Evolutionary conservation across 2,113 vertebrate genomes (phyloP).

Genomic region (Azemiops feae): DNA sequence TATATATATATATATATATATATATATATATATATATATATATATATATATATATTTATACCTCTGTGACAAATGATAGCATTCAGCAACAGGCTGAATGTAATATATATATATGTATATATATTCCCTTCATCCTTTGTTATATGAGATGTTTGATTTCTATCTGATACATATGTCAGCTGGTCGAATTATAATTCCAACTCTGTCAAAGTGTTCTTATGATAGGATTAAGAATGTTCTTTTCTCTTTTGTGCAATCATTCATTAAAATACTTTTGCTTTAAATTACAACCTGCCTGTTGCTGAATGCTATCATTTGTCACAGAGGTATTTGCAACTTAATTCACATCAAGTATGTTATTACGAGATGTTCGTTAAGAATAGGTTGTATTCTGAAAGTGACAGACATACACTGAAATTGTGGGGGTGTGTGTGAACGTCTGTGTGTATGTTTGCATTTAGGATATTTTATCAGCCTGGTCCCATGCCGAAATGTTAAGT

Average conservation of each 20-base stretch:
- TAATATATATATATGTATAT: too few species aligned
- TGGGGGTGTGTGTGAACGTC: too few species aligned
- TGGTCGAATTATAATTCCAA: conserved; percentile 34
- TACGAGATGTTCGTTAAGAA: background rate
- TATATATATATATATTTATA: too few species aligned
- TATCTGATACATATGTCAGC: background rate
- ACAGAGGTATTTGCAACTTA: conserved; percentile 16
- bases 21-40: too few species aligned
- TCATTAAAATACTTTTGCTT: conserved; percentile 52
- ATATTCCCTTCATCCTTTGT: conserved; percentile 11
- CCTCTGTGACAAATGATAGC: too few species aligned
- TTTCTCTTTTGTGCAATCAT: conserved; percentile 33
- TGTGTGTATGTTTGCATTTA: background rate
- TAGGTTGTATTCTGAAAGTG: background rate
- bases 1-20: too few species aligned
- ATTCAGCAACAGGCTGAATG: too few species aligned
- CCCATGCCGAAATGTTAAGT: background rate
- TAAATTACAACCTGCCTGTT: conserved; percentile 31
- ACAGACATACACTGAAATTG: background rate
- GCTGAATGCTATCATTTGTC: conserved; percentile 41
- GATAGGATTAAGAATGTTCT: conserved; percentile 38
- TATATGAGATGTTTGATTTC: conserved; percentile 33
- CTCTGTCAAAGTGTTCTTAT: conserved; percentile 26
- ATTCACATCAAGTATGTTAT: conserved; percentile 3
- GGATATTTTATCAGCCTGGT: background rate